Conservation (phyloP, 2,797 vertebrate genomes). For the Tamandua tetradactyla region DNA sequence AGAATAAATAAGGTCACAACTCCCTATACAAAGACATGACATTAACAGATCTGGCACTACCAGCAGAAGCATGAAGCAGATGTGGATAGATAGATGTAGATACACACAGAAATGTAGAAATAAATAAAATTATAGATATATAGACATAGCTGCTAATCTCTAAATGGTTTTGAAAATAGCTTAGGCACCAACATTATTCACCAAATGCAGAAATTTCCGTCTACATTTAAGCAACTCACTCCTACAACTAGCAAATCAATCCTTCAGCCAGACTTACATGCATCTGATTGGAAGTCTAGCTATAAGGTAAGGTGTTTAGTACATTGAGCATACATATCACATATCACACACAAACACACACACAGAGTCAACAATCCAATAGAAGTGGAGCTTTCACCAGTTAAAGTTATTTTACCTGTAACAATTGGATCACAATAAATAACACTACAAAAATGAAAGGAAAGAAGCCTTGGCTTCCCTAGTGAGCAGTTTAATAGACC, state of each 20-base stretch:
- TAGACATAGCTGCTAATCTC: neutral
- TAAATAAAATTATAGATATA: neutral
- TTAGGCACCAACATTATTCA: constrained; percentile 13
- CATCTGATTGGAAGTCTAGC: neutral
- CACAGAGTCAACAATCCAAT: neutral
- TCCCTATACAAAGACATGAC: neutral
- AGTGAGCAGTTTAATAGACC: neutral
- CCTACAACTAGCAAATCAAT: neutral
- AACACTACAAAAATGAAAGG: neutral
- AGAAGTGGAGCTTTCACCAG: neutral
- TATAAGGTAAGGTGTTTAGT: neutral
- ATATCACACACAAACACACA: neutral
- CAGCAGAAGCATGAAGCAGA: neutral
- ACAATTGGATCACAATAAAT: neutral
- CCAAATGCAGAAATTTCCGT: neutral
- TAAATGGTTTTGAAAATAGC: neutral
- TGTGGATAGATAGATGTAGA: neutral
- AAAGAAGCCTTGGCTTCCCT: neutral
- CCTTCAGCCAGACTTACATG: neutral
- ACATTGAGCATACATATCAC: neutral
- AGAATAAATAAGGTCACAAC: neutral
- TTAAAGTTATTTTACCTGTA: neutral
- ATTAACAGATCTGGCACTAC: neutral
- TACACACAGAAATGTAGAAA: neutral
- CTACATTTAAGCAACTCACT: neutral